Evolutionary conservation across 2,888 invertebrate genomes (phyloP), one percentile per base, ranked within the genome.

Genomic region (Agriopis marginaria): DNA sequence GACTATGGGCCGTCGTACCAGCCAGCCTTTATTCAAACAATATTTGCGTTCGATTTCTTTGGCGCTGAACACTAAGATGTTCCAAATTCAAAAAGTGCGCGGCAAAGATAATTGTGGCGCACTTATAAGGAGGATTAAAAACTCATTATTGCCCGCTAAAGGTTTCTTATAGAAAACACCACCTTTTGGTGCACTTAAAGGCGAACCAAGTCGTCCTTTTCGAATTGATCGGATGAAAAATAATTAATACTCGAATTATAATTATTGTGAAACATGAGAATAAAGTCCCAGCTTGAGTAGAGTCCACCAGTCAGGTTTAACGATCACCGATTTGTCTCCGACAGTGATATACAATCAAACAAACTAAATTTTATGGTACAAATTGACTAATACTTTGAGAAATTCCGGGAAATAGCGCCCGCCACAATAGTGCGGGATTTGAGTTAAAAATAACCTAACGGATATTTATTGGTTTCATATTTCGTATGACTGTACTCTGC

Each of bases 351-450:
- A 59, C 54, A 54, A 54, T 32, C 49, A 51, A 45, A 42, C 39
- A 60, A 66, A 40, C 59, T 54, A 66, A 39, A 54, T 66, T 54
- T 40, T 54, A 54, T 49, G 55, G 50, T 44, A 55, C 14, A 56
- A 66, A 66, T n/a, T 55, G 55, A 66, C 55, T 47, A 55, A 61
- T 42, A 23, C 11, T 32, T 40, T 14, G 17, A 66, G 60, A 59
- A 59, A 39, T 51, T 58, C 50, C 12, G 50, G 44, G 55, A 56
- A 56, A 64, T 50, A 63, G 40, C 11, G 32, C 23, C 39, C 63
- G 54, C 14, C 17, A 17, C 55, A 40, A 56, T 62, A 50, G 49
- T 39, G 14, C 54, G 55, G 49, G 40, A 39, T 63, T 63, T 17
- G 44, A 32, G 45, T 53, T 39, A n/a, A n/a, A 23, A 32, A 49